phyloP scores from a whole-genome alignment of 2,113 vertebrate genomes.

The Gadus macrocephalus region DNA sequence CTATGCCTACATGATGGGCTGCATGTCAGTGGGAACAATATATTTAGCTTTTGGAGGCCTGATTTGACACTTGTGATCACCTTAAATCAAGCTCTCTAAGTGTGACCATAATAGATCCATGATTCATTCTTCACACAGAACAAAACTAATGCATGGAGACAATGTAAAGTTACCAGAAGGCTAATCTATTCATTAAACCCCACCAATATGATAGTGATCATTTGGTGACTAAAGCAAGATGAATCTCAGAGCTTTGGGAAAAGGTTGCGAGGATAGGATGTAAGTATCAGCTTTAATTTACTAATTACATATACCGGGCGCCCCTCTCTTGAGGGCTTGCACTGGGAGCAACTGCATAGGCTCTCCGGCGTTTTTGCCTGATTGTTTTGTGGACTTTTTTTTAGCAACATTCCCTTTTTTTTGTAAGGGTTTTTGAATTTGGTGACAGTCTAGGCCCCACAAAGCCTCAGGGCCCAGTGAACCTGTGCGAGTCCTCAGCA shows the following conservation, averaged over 20 bases:
- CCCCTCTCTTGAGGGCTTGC: constrained; percentile 97
- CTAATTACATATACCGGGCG: constrained; percentile 96
- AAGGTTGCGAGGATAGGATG: constrained; percentile 99
- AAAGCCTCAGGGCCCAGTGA: constrained; percentile 59
- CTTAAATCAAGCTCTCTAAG: constrained; percentile 47
- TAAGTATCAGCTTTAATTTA: constrained; percentile 99
- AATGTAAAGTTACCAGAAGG: constrained; percentile 99
- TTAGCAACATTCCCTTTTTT: constrained; percentile 1
- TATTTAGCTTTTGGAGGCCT: constrained; percentile 43
- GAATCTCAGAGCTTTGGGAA: constrained; percentile 99
- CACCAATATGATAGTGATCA: constrained; percentile 99
- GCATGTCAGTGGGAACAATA: neutral
- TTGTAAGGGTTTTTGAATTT: neutral
- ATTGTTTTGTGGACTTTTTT: constrained; percentile 6
- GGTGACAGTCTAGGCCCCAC: constrained; percentile 4
- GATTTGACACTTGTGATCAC: constrained; percentile 45
- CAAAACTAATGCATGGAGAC: constrained; percentile 93
- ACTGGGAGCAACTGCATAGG: constrained; percentile 91
- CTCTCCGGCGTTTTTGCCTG: constrained; percentile 16
- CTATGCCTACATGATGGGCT: no score
- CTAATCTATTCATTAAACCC: constrained; percentile 99
- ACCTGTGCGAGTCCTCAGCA: constrained; percentile 72
- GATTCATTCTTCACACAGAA: constrained; percentile 85
- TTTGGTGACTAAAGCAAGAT: constrained; percentile 99
- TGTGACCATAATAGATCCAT: constrained; percentile 60